phyloP scores from a whole-genome alignment of 1,140 invertebrate genomes.

The Drosophila sproati region DNA sequence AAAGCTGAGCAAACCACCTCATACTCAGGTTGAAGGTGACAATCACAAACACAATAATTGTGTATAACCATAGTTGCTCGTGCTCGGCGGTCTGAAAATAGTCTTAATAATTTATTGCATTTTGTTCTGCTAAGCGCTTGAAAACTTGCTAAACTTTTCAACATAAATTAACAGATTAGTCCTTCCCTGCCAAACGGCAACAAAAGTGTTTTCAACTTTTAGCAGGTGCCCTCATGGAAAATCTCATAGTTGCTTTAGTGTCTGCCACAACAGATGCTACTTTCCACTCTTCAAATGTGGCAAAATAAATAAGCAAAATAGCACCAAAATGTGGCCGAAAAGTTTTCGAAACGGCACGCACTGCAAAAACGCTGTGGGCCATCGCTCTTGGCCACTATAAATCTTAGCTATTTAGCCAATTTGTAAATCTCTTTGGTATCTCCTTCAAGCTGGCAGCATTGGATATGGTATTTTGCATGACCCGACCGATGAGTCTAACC shows the following conservation, averaged over 20 bases:
- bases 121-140: constrained; percentile 77
- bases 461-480: constrained; percentile 17
- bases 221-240: constrained; percentile 29
- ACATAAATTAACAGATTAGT: constrained; percentile 83
- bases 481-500: constrained; percentile 1
- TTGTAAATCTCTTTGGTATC: constrained; percentile 60
- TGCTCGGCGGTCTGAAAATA: constrained; percentile 56
- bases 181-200: constrained; percentile 41
- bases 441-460: constrained; percentile 12
- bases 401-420: constrained; percentile 65
- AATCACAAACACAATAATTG: constrained; percentile 64
- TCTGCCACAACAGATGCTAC: constrained; percentile 37
- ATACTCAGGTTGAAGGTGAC: not conserved
- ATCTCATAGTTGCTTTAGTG: constrained; percentile 23
- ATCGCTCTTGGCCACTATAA: constrained; percentile 52
- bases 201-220: constrained; percentile 27
- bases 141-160: constrained; percentile 72
- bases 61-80: not conserved
- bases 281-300: constrained; percentile 20
- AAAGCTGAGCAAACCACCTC: constrained; percentile 35
- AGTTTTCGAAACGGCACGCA: constrained; percentile 49
- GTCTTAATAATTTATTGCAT: constrained; percentile 80
- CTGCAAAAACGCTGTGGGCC: constrained; percentile 26
- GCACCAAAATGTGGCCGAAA: constrained; percentile 31
- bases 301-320: constrained; percentile 21